Conservation (phyloP, 2,797 vertebrate species). For the Thunnus albacares region DNA sequence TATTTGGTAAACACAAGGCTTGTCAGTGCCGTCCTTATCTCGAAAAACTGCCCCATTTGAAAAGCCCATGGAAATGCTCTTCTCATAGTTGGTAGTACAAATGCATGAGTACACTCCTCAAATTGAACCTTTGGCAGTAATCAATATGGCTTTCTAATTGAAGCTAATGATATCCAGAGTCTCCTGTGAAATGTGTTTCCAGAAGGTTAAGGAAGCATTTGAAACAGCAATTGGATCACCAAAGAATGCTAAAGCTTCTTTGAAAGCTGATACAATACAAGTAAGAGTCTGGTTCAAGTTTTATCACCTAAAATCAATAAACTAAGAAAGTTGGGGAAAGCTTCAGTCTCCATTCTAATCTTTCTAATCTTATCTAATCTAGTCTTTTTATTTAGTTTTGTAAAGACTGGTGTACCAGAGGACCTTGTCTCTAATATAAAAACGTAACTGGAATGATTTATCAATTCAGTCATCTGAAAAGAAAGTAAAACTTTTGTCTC, state of each 20-base stretch:
- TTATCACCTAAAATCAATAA: background rate
- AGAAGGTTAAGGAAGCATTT: background rate
- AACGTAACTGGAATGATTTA: background rate
- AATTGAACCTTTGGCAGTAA: background rate
- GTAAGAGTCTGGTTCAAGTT: background rate
- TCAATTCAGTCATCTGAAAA: background rate
- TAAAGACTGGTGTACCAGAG: too few species aligned
- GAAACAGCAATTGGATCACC: background rate
- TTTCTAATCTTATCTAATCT: background rate
- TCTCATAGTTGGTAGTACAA: background rate
- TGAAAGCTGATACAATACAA: background rate
- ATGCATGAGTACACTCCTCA: background rate
- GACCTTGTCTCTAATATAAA: background rate
- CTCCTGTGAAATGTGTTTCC: background rate
- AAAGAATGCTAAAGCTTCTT: background rate
- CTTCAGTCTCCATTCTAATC: background rate
- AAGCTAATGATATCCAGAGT: background rate
- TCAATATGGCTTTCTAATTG: background rate
- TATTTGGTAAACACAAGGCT: constrained; percentile 52
- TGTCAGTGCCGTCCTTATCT: constrained; percentile 65
- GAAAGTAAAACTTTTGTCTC: background rate
- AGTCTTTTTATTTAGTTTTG: background rate
- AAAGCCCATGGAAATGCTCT: background rate
- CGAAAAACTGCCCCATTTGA: constrained; percentile 11
- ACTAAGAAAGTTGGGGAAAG: background rate